A percentile compares a stretch with the other conserved stretches of the same genome.
Evolutionary conservation across 2,113 vertebrate genomes (phyloP).

Genomic region (Ptilonorhynchus violaceus): DNA sequence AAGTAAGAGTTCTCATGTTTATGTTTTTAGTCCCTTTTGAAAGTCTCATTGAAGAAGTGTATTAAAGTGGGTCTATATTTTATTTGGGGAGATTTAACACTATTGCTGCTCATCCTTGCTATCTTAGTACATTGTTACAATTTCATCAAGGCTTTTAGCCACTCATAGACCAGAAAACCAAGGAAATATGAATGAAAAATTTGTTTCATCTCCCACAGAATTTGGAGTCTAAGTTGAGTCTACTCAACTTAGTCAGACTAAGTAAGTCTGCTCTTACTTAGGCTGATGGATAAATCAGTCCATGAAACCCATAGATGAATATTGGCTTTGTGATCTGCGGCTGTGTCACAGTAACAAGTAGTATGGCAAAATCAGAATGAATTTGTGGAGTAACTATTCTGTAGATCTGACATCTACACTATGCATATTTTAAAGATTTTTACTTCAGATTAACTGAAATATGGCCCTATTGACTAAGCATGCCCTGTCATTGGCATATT

Average conservation of each 20-base stretch:
- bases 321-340: neutral
- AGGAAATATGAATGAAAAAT: neutral
- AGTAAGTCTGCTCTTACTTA: neutral
- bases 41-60: neutral
- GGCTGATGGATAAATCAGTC: neutral
- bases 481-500: neutral
- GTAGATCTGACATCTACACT: neutral
- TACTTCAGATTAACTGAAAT: neutral
- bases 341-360: neutral
- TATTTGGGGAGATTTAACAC: neutral
- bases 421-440: neutral
- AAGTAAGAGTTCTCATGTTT: neutral
- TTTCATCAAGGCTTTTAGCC: neutral
- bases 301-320: neutral
- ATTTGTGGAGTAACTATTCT: neutral
- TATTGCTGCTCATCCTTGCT: neutral
- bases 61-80: neutral
- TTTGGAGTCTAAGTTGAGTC: neutral
- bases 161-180: neutral
- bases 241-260: no score
- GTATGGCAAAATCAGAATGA: neutral
- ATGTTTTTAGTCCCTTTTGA: neutral
- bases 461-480: neutral
- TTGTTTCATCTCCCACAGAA: neutral
- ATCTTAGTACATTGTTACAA: neutral